A percentile compares a stretch with the other conserved stretches of the same genome.
Conservation (phyloP, 2,888 invertebrate species). For the Ophioninae sp. region DNA sequence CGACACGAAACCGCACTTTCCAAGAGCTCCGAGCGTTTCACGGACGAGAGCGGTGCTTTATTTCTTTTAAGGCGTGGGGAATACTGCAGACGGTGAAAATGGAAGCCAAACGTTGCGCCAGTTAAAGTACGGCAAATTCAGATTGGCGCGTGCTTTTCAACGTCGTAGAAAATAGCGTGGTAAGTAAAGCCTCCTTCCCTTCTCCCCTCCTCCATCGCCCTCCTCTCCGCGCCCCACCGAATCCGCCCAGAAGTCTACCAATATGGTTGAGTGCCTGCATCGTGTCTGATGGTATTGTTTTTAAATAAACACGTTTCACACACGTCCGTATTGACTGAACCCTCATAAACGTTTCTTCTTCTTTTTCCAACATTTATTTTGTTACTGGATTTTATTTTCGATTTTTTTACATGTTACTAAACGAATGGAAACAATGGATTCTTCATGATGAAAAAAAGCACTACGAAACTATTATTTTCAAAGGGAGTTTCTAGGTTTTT, state of each 20-base stretch:
- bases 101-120: conserved; percentile 27
- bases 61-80: conserved; percentile 58
- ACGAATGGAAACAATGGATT: no score
- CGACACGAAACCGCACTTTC: conserved; percentile 65
- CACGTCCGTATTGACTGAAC: no score
- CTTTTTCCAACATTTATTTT: not conserved
- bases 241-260: conserved; percentile 15
- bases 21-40: conserved; percentile 35
- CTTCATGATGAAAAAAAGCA: no score
- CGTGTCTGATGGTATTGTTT: not conserved
- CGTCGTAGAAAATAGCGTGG: conserved; percentile 10
- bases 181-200: no score
- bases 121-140: conserved; percentile 20
- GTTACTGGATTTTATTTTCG: no score
- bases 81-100: conserved; percentile 44
- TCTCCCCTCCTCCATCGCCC: no score
- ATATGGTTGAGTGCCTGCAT: not conserved
- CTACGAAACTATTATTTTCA: no score
- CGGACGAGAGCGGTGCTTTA: conserved; percentile 54
- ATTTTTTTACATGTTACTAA: no score
- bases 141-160: conserved; percentile 19
- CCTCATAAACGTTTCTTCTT: not conserved
- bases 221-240: no score
- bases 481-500: no score
- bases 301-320: not conserved